phyloP scores from a whole-genome alignment of 1,140 invertebrate species.

The Penaeus vannamei region DNA sequence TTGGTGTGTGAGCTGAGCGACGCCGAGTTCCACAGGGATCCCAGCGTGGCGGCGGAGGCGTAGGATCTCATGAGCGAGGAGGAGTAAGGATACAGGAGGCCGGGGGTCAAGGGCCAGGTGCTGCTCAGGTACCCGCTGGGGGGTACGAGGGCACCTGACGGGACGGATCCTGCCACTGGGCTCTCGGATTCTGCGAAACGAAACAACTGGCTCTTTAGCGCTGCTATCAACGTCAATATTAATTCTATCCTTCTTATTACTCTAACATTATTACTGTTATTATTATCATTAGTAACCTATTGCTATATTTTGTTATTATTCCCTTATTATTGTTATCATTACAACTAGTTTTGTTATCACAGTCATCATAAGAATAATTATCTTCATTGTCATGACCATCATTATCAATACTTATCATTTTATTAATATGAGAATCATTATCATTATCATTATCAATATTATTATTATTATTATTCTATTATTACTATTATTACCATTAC shows the following conservation, averaged over 20 bases:
- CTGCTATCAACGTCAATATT: neutral
- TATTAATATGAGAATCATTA: no score
- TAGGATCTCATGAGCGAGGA: constrained; percentile 54
- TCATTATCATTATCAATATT: no score
- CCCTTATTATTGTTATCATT: no score
- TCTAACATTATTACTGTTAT: no score
- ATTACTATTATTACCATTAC: no score
- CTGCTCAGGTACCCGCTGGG: constrained; percentile 44
- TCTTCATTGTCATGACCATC: no score
- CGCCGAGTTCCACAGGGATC: constrained; percentile 48
- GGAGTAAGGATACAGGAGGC: constrained; percentile 55
- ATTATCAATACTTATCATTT: no score
- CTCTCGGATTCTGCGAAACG: constrained; percentile 42
- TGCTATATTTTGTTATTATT: no score
- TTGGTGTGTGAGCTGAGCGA: constrained; percentile 41
- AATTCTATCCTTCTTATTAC: neutral
- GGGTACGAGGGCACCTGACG: constrained; percentile 31
- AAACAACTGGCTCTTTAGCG: neutral
- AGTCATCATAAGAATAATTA: no score
- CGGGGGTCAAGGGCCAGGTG: constrained; percentile 46
- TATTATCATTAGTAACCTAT: no score
- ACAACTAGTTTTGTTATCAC: no score
- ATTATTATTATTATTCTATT: no score
- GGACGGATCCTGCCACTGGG: constrained; percentile 32
- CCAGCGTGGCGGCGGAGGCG: constrained; percentile 50